A percentile compares a stretch with the other conserved stretches of the same genome.
Evolutionary conservation across 2,888 invertebrate species (phyloP).

Genomic region (Phragmatobia fuliginosa): DNA sequence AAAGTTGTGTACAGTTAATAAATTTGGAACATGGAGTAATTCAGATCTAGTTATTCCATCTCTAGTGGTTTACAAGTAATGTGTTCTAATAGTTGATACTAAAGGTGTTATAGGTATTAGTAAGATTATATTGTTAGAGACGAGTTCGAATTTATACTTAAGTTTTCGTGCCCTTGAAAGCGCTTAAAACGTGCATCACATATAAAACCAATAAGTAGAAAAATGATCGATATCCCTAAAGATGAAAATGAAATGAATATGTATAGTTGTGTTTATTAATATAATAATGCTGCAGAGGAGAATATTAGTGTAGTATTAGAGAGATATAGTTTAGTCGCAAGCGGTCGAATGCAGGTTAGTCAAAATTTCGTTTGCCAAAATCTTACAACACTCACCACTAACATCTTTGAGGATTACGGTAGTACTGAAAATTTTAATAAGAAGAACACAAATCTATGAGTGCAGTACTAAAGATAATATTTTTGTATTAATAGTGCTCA

Average conservation of each 20-base stretch:
- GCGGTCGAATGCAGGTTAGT: slow-evolving; percentile 70
- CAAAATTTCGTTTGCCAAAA: slow-evolving; percentile 76
- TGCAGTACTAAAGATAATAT: slow-evolving; percentile 71
- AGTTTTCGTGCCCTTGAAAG: slow-evolving; percentile 32
- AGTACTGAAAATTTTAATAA: slow-evolving; percentile 81
- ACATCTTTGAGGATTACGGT: slow-evolving; percentile 82
- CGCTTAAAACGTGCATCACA: slow-evolving; percentile 41
- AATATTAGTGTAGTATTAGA: slow-evolving; percentile 32
- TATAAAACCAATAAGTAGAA: slow-evolving; percentile 11
- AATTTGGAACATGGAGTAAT: slow-evolving; percentile 16
- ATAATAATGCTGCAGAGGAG: slow-evolving; percentile 17
- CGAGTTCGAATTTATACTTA: slow-evolving; percentile 11
- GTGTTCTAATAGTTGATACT: slow-evolving; percentile 30
- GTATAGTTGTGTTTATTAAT: slow-evolving; percentile 18
- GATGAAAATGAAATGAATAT: slow-evolving; percentile 30
- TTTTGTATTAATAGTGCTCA: slow-evolving; percentile 76
- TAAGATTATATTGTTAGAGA: slow-evolving; percentile 25
- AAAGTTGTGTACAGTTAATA: slow-evolving; percentile 28
- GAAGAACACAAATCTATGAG: slow-evolving; percentile 81
- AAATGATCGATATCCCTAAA: neutral
- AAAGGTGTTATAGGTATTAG: slow-evolving; percentile 32
- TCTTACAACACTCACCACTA: slow-evolving; percentile 85
- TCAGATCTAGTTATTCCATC: slow-evolving; percentile 19
- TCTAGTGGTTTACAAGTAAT: slow-evolving; percentile 29
- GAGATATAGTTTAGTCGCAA: slow-evolving; percentile 46